A percentile compares a stretch with the other conserved stretches of the same genome.
Conservation (phyloP, 2,797 vertebrate genomes). For the Chelidonichthys spinosus region DNA sequence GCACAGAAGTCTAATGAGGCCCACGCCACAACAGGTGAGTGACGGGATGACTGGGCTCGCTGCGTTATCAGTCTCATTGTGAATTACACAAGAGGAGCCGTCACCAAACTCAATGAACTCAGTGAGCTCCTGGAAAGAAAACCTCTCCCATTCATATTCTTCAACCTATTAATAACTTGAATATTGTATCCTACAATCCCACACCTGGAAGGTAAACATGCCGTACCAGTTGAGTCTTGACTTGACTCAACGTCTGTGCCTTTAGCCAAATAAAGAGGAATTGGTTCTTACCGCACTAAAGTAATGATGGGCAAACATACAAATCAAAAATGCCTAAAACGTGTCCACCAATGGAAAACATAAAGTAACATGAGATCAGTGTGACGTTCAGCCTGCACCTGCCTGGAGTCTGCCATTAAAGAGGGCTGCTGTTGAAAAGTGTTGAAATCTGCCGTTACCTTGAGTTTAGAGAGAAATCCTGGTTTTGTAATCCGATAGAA, state of each 20-base stretch:
- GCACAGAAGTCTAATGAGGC: slow-evolving; percentile 44
- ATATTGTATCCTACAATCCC: slow-evolving; percentile 23
- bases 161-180: slow-evolving; percentile 18
- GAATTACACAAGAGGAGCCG: slow-evolving; percentile 33
- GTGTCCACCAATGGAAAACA: too few relatives aligned
- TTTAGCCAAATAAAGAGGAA: slow-evolving; percentile 8
- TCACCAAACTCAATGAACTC: slow-evolving; percentile 35
- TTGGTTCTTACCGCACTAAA: neutral
- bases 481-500: slow-evolving; percentile 72
- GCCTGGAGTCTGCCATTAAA: slow-evolving; percentile 38
- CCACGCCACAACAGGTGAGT: slow-evolving; percentile 46
- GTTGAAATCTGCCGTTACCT: slow-evolving; percentile 70
- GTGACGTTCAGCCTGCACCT: slow-evolving; percentile 68
- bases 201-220: slow-evolving; percentile 64
- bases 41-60: slow-evolving; percentile 33
- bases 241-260: neutral
- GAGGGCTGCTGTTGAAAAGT: slow-evolving; percentile 19
- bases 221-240: neutral
- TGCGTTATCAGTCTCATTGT: slow-evolving; percentile 23
- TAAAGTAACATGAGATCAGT: slow-evolving; percentile 44
- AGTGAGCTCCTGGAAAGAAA: slow-evolving; percentile 30
- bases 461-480: slow-evolving; percentile 50
- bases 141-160: slow-evolving; percentile 2
- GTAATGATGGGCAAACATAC: neutral
- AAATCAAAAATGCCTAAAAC: too few relatives aligned